Conservation (phyloP, 2,797 vertebrate genomes). For the Muraenolepis orangiensis region DNA sequence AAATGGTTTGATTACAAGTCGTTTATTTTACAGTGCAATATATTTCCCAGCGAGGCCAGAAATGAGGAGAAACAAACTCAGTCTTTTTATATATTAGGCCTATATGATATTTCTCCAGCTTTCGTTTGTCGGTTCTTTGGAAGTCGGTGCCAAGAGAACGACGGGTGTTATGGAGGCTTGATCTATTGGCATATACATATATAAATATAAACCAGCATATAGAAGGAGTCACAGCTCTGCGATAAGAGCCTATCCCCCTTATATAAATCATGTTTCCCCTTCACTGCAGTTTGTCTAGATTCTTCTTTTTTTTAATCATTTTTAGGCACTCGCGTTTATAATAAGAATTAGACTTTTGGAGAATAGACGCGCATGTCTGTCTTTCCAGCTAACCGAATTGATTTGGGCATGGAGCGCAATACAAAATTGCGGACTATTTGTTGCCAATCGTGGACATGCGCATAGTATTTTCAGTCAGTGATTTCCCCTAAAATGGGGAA, state of each 20-base stretch:
- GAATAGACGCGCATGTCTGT: not conserved
- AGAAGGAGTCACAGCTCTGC: not conserved
- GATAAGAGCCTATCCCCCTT: not conserved
- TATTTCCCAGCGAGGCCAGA: not conserved
- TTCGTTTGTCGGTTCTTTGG: not conserved
- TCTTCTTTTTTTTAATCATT: not conserved
- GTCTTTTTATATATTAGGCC: not conserved
- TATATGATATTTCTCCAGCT: not conserved
- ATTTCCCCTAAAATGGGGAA: not conserved
- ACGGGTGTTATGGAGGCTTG: not conserved
- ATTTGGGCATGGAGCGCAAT: not conserved
- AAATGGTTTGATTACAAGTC: not conserved
- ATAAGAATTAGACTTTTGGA: not conserved
- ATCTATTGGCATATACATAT: not conserved
- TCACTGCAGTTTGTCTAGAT: constrained; percentile 1
- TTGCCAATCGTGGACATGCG: not conserved
- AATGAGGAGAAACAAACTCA: not conserved
- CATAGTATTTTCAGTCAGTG: not conserved
- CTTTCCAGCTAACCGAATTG: not conserved
- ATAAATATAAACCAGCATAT: not conserved
- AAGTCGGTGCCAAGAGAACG: not conserved
- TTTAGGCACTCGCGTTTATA: not conserved
- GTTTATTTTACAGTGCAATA: not conserved
- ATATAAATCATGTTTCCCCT: not conserved
- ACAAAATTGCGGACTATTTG: not conserved